A percentile compares a stretch with the other conserved stretches of the same genome.
Evolutionary conservation across 2,888 invertebrate genomes (phyloP).

Genomic region (Panorpa germanica): DNA sequence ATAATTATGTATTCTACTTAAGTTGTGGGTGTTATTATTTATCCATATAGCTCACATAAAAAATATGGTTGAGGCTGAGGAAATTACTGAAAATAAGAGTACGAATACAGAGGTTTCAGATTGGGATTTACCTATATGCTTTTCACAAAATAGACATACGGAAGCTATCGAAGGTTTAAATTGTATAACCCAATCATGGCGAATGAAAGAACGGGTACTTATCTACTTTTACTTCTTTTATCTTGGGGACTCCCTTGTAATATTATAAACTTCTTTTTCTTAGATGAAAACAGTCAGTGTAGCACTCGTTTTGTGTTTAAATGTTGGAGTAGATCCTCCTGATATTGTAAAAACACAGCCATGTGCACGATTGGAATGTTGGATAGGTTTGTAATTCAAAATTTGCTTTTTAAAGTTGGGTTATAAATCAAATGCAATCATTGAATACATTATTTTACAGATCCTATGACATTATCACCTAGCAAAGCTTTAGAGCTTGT

Average conservation of each 20-base stretch:
- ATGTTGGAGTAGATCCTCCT: slow-evolving; percentile 99
- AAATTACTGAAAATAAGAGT: too few relatives aligned
- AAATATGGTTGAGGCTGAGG: too few relatives aligned
- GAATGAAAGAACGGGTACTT: slow-evolving; percentile 76
- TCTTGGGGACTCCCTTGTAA: neutral
- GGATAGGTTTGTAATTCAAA: slow-evolving; percentile 58
- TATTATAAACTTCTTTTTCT: slow-evolving; percentile 5
- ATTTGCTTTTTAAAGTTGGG: slow-evolving; percentile 1
- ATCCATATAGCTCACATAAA: too few relatives aligned
- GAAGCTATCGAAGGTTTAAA: slow-evolving; percentile 48
- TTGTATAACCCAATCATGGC: slow-evolving; percentile 61
- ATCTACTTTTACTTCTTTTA: slow-evolving; percentile 6
- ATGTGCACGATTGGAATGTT: slow-evolving; percentile 87
- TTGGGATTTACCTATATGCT: slow-evolving; percentile 18
- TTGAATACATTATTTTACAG: slow-evolving; percentile 24
- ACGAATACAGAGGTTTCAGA: too few relatives aligned
- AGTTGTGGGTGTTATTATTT: too few relatives aligned
- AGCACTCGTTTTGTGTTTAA: slow-evolving; percentile 89
- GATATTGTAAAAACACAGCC: slow-evolving; percentile 95
- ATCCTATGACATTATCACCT: slow-evolving; percentile 74
- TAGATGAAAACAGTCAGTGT: slow-evolving; percentile 99
- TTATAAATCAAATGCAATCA: neutral
- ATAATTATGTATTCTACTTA: too few relatives aligned
- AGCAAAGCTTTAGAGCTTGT: slow-evolving; percentile 86
- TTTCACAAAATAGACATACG: slow-evolving; percentile 31